phyloP scores from a whole-genome alignment of 1,140 invertebrate species.

The Drosophila ohnishii region DNA sequence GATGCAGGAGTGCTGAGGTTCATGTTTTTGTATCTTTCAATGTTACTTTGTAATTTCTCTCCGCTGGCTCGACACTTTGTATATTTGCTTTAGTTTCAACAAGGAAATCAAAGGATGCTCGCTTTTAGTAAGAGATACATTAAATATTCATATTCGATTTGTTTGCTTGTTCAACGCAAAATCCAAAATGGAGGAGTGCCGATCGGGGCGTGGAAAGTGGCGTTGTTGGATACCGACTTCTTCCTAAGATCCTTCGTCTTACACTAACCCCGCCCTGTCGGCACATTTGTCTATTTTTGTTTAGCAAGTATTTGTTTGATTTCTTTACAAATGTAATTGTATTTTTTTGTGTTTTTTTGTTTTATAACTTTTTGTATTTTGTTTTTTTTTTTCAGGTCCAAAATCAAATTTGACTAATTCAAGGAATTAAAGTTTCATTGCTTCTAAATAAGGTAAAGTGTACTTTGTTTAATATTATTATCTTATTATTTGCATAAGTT shows the following conservation, averaged over 20 bases:
- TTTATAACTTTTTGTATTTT: slow-evolving; percentile 32
- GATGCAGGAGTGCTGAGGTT: slow-evolving; percentile 83
- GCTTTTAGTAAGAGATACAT: slow-evolving; percentile 63
- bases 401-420: slow-evolving; percentile 82
- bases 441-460: slow-evolving; percentile 80
- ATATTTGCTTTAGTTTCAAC: slow-evolving; percentile 80
- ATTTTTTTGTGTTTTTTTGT: slow-evolving; percentile 44
- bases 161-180: slow-evolving; percentile 51
- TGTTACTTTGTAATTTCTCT: slow-evolving; percentile 79
- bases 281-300: slow-evolving; percentile 69
- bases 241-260: slow-evolving; percentile 12
- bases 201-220: neutral
- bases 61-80: slow-evolving; percentile 61
- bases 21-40: slow-evolving; percentile 83
- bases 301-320: slow-evolving; percentile 62
- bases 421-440: slow-evolving; percentile 83
- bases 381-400: slow-evolving; percentile 74
- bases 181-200: slow-evolving; percentile 60
- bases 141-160: slow-evolving; percentile 57
- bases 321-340: slow-evolving; percentile 46
- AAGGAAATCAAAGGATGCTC: slow-evolving; percentile 73
- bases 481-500: slow-evolving; percentile 75
- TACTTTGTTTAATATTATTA: slow-evolving; percentile 73
- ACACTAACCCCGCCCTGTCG: slow-evolving; percentile 14
- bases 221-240: neutral